These are phyloP conservation scores for Agrenia bidenticulata DNA, from an alignment of 2,888 invertebrate species.

Conservation along the genomic window DNA sequence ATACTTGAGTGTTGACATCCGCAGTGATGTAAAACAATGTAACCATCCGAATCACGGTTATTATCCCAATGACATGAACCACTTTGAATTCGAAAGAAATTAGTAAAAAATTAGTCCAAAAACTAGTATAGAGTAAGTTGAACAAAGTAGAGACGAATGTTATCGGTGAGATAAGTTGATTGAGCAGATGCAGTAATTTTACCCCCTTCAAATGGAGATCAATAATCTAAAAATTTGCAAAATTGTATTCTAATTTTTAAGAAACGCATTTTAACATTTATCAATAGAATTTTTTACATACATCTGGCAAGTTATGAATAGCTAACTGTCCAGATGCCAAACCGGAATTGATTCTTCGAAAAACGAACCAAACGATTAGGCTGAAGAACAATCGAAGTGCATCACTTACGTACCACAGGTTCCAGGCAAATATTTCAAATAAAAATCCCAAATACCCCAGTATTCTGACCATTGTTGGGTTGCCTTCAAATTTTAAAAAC, in stretches of 20 bases:
- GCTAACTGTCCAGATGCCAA: slow-evolving; percentile 13
- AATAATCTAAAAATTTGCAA: slow-evolving; percentile 13
- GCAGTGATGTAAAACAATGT: slow-evolving; percentile 21
- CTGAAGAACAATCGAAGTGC: slow-evolving; percentile 19
- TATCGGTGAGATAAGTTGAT: slow-evolving; percentile 25
- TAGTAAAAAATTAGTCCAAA: slow-evolving; percentile 29
- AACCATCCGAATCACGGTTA: slow-evolving; percentile 18
- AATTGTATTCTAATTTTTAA: not conserved
- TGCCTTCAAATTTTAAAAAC: too few relatives aligned
- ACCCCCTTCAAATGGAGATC: slow-evolving; percentile 30
- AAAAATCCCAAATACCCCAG: slow-evolving; percentile 9
- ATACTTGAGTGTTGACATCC: slow-evolving; percentile 32
- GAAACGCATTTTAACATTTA: not conserved
- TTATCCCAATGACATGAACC: slow-evolving; percentile 14
- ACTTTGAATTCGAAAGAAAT: not conserved
- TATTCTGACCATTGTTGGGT: not conserved
- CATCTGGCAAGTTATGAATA: slow-evolving; percentile 19
- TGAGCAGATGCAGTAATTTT: slow-evolving; percentile 25
- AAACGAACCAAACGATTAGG: slow-evolving; percentile 25
- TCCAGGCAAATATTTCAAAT: slow-evolving; percentile 14
- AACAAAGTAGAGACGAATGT: slow-evolving; percentile 24
- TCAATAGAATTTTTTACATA: not conserved
- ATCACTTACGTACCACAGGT: slow-evolving; percentile 25
- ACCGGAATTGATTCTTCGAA: slow-evolving; percentile 11
- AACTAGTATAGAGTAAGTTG: slow-evolving; percentile 22